Evolutionary conservation across 2,888 invertebrate genomes (phyloP), one percentile per base, ranked within the genome.

Genomic region (Xanthia icteritia): DNA sequence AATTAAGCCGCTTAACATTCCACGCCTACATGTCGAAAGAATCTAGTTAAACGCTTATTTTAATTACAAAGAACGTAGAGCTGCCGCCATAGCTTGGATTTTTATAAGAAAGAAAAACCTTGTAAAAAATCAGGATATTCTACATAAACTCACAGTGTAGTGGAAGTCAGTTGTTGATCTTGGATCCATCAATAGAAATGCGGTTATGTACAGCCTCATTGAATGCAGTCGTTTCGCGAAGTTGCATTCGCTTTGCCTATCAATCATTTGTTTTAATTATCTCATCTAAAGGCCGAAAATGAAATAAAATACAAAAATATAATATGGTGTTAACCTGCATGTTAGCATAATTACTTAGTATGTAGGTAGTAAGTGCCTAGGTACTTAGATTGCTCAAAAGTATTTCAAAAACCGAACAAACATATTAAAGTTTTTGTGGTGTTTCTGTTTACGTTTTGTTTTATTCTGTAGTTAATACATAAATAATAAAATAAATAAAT

Each of bases 21-120:
- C 64, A 36, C 31, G 79, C 36, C 39, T 68, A 48, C 79, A 81
- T 60, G 68, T 65, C 6, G 23, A 60, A 64, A 73, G 83, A 73
- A 83, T 81, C 67, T 73, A 68, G 67, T 73, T 73, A 36, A 78
- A 60, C 64, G 73, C 39, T 73, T 45, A 54, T 73, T 79, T 77
- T 83, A 79, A 60, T 81, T 54, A 54, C 39, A 36, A 64, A 36
- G 27, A 79, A 79, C 39, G 73, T 27, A 4, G 23, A 78, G 54
- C 23, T 66, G 48, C 27, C 54, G 54, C 69, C 51, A 60, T 65
- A 27, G 51, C 39, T 51, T 23, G 51, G 23, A 65, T 64, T 77
- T 20, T 64, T 76, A 64, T 45, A 42, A 15, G 48, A 64, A 72
- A 58, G 23, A 54, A 82, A 70, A 15, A 36, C 17, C 23, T 45